A percentile compares a stretch with the other conserved stretches of the same genome.
These are phyloP conservation scores for Sesia apiformis DNA, from an alignment of 2,888 invertebrate species.

Conservation along the genomic window DNA sequence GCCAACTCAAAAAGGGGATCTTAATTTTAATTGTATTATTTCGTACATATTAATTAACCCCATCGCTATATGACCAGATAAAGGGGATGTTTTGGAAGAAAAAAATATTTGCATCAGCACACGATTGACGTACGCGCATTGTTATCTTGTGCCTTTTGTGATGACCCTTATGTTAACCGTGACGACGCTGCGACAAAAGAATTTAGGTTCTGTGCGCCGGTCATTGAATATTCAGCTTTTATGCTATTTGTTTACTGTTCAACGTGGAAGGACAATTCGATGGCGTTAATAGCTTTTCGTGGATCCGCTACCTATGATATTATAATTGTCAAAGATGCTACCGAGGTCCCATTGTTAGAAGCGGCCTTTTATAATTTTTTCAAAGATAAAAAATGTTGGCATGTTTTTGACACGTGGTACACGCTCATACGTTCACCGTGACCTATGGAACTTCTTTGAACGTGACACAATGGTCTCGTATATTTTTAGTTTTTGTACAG, in stretches of 20 bases:
- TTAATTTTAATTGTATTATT: slow-evolving; percentile 69
- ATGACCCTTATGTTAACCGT: slow-evolving; percentile 71
- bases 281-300: slow-evolving; percentile 36
- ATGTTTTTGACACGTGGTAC: slow-evolving; percentile 72
- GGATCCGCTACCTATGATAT: slow-evolving; percentile 41
- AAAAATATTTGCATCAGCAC: slow-evolving; percentile 73
- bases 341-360: slow-evolving; percentile 64
- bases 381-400: slow-evolving; percentile 72
- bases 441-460: slow-evolving; percentile 72
- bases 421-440: slow-evolving; percentile 59
- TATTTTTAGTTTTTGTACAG: slow-evolving; percentile 71
- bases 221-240: slow-evolving; percentile 37
- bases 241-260: slow-evolving; percentile 32
- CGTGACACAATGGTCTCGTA: slow-evolving; percentile 65
- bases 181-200: slow-evolving; percentile 30
- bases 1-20: slow-evolving; percentile 58
- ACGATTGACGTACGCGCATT: slow-evolving; percentile 72
- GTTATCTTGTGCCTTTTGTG: slow-evolving; percentile 72
- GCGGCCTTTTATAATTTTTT: slow-evolving; percentile 70
- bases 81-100: slow-evolving; percentile 67
- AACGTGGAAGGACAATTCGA: slow-evolving; percentile 23
- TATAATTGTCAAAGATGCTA: slow-evolving; percentile 76
- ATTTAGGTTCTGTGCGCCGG: slow-evolving; percentile 21
- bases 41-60: slow-evolving; percentile 73
- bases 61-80: slow-evolving; percentile 61